Evolutionary conservation across 2,797 vertebrate species (phyloP), one percentile per base, ranked within the genome.

Genomic region (Hoplostethus atlanticus): DNA sequence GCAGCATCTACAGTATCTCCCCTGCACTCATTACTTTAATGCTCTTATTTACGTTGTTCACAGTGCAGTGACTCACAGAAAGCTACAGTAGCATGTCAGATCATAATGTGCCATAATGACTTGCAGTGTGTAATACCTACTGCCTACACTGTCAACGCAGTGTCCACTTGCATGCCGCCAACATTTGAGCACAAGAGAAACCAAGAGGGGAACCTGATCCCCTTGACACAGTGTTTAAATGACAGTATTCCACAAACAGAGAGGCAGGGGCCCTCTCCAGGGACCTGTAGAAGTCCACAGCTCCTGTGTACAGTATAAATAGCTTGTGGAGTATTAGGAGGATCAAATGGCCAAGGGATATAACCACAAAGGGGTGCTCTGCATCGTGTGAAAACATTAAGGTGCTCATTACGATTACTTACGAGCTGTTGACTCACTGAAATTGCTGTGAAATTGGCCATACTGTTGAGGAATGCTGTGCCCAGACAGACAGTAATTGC

Each of bases 391-490:
- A 87, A 93, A 91, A 91, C 86, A 91, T 84, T 81, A 92, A 91
- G 89, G 84, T 86, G 71, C 89, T 91, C 86, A 89, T 93, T 92
- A 93, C 79, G 86, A 89, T 91, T 89, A 93, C 90, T 91, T 92
- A 92, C 50, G 79, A 92, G 84, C 89, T 91, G 90, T 91, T 92
- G 89, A 92, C 87, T 91, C 79, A 76, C 82, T 86, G 56, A 92
- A 93, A 94, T 93, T 87, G 83, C 88, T 89, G 91, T 90, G 89
- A 93, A 94, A 93, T 92, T 91, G 89, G 79, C 80, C 84, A 38
- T 84, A 71, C 87, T 88, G 76, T 80, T 69, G 73, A 88, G 90
- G 87, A 91, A 87, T 81, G 77, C 73, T 47, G 86, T 9, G 55
- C 82, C 77, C 72, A 88, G 87, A 90, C 87, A 78, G 90, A 90